Percentiles rank a stretch among this genome's conserved stretches.
Evolutionary conservation across 2,888 invertebrate species (phyloP).

Genomic region (Napeogenes inachia): DNA sequence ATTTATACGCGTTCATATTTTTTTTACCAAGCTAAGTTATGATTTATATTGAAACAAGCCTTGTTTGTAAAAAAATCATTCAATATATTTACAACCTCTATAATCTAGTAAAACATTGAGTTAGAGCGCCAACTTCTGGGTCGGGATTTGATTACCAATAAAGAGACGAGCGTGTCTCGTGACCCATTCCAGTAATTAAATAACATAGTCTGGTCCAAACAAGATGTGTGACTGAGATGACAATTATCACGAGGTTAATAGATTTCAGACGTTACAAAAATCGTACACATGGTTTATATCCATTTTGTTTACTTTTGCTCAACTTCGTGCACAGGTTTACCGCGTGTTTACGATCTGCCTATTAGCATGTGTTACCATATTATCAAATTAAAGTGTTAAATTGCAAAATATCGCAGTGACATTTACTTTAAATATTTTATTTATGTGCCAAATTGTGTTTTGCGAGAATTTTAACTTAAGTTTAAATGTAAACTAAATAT

Average conservation of each 20-base stretch:
- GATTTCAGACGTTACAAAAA: constrained; percentile 25
- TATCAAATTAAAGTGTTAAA: constrained; percentile 12
- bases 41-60: too few relatives aligned
- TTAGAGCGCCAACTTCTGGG: background rate
- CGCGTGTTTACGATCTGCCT: constrained; percentile 24
- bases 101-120: too few relatives aligned
- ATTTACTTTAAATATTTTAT: too few relatives aligned
- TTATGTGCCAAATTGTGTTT: too few relatives aligned
- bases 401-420: constrained; percentile 11
- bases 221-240: constrained; percentile 13
- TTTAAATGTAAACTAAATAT: background rate
- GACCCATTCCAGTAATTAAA: constrained; percentile 14
- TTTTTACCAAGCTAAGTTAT: too few relatives aligned
- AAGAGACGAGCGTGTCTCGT: constrained; percentile 7
- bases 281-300: constrained; percentile 26
- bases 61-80: too few relatives aligned
- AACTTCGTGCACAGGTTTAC: constrained; percentile 16
- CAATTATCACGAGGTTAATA: constrained; percentile 20
- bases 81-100: too few relatives aligned
- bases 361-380: constrained; percentile 22
- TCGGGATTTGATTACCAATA: constrained; percentile 15
- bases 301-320: constrained; percentile 23
- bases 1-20: too few relatives aligned
- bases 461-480: too few relatives aligned
- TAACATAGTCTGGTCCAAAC: constrained; percentile 12